Percentiles rank a stretch among this genome's conserved stretches.
Evolutionary conservation across 2,888 invertebrate genomes (phyloP).

Genomic region (Dolichomitus sp.): DNA sequence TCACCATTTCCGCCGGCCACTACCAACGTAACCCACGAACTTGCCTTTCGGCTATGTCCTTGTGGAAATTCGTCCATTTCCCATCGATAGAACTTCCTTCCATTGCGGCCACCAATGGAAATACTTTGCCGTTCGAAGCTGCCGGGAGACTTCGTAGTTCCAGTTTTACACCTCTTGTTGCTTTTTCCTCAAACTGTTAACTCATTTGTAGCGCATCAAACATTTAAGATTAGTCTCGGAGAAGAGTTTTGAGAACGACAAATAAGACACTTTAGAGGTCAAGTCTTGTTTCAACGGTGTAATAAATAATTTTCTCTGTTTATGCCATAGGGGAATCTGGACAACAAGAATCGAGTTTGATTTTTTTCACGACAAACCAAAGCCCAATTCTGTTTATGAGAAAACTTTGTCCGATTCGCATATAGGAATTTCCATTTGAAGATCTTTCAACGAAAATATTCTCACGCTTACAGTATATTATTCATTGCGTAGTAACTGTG

Average conservation of each 20-base stretch:
- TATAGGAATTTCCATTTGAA: no score
- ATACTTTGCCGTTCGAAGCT: conserved; percentile 49
- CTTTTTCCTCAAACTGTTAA: neutral
- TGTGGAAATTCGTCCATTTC: conserved; percentile 39
- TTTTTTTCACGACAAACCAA: neutral
- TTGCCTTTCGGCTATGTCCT: neutral
- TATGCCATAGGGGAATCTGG: no score
- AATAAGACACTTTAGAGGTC: neutral
- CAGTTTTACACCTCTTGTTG: conserved; percentile 10
- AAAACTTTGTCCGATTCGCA: no score
- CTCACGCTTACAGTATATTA: no score
- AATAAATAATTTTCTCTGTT: no score
- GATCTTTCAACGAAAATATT: no score
- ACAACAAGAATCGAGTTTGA: no score
- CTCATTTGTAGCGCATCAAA: neutral
- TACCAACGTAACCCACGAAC: neutral
- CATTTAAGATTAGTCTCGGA: neutral
- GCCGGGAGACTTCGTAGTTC: neutral
- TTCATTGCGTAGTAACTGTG: no score
- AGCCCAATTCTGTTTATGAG: no score
- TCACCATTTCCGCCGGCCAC: conserved; percentile 27
- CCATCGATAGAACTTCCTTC: conserved; percentile 36
- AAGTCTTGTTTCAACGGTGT: neutral
- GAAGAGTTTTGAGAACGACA: neutral
- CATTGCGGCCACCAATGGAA: conserved; percentile 22